These are phyloP conservation scores for Papilio dardanus DNA, from an alignment of 1,140 invertebrate species.

Conservation along the genomic window DNA sequence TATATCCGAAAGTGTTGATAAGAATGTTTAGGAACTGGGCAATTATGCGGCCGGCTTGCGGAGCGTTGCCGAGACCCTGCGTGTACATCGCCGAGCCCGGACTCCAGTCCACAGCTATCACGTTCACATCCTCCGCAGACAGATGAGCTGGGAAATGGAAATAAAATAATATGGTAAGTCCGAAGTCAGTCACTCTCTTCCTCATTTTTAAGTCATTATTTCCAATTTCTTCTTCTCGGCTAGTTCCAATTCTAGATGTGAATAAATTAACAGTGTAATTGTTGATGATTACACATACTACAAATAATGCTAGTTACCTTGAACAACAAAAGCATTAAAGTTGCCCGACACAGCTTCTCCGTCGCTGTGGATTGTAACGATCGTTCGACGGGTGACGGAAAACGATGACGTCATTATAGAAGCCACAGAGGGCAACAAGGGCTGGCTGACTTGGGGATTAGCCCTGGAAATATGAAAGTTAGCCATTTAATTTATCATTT, in stretches of 20 bases:
- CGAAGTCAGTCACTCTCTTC: neutral
- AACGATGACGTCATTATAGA: constrained; percentile 56
- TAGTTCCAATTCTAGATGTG: too few relatives aligned
- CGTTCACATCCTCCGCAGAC: constrained; percentile 55
- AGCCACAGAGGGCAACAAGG: constrained; percentile 49
- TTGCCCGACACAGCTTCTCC: constrained; percentile 58
- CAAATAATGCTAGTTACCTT: constrained; percentile 46
- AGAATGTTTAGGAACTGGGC: constrained; percentile 67
- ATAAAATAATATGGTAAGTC: neutral
- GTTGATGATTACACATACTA: neutral
- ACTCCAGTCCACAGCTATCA: constrained; percentile 72
- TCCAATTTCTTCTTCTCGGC: too few relatives aligned
- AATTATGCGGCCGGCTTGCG: constrained; percentile 55
- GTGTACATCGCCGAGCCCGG: constrained; percentile 53
- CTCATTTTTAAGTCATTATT: neutral
- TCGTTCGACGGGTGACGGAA: constrained; percentile 45
- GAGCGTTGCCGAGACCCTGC: constrained; percentile 58
- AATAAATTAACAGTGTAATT: neutral
- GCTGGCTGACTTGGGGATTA: constrained; percentile 56
- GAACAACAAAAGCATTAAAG: constrained; percentile 65
- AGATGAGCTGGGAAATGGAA: constrained; percentile 53
- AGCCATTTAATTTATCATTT: neutral
- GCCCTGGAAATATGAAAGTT: constrained; percentile 46
- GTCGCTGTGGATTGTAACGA: constrained; percentile 67
- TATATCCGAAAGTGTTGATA: constrained; percentile 55